phyloP scores from a whole-genome alignment of 2,888 invertebrate species.

The Hydrotaea cyrtoneurina region DNA sequence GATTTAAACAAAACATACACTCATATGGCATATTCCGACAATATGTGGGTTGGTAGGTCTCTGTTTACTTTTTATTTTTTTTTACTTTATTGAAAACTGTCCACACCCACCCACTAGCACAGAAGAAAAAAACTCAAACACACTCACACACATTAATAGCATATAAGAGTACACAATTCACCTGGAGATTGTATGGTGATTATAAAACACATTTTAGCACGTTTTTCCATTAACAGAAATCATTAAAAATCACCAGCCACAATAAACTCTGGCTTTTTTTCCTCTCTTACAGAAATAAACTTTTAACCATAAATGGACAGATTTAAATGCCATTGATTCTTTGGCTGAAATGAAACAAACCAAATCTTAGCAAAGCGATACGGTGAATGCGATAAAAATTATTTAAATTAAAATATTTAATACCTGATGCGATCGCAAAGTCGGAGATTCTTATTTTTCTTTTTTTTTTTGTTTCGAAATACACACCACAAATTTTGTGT shows the following conservation, averaged over 20 bases:
- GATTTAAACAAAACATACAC: slow-evolving; percentile 38
- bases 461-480: too few relatives aligned
- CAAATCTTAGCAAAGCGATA: slow-evolving; percentile 19
- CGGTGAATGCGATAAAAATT: not conserved
- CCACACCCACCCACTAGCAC: slow-evolving; percentile 27
- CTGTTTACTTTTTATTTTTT: too few relatives aligned
- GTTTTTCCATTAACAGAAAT: slow-evolving; percentile 59
- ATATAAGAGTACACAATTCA: slow-evolving; percentile 6
- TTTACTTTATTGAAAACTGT: slow-evolving; percentile 12
- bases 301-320: slow-evolving; percentile 53
- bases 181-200: slow-evolving; percentile 4
- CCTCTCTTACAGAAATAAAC: not conserved
- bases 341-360: not conserved
- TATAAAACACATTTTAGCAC: slow-evolving; percentile 39
- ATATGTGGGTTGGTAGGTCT: slow-evolving; percentile 24
- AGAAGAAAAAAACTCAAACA: too few relatives aligned
- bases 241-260: slow-evolving; percentile 41
- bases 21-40: not conserved
- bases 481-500: too few relatives aligned
- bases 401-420: not conserved
- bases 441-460: not conserved
- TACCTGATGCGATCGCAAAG: not conserved
- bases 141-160: too few relatives aligned
- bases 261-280: slow-evolving; percentile 11
- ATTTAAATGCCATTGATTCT: slow-evolving; percentile 49